Percentiles rank a stretch among this genome's conserved stretches.
Evolutionary conservation across 2,113 vertebrate genomes (phyloP).

Genomic region (Redunca redunca): DNA sequence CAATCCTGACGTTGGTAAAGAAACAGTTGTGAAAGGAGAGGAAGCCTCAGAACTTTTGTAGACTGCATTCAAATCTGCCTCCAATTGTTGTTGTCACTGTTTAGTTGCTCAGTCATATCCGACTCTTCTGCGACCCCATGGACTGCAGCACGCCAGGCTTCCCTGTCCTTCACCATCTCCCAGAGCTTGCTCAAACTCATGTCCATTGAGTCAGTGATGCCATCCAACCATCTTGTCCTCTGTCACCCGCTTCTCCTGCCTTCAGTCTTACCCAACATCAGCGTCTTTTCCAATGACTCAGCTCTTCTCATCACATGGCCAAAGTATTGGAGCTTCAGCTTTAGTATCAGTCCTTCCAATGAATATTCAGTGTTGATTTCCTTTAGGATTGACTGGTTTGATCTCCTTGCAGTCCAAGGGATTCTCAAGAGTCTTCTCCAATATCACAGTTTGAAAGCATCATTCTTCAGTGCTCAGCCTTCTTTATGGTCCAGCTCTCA

Average conservation of each 20-base stretch:
- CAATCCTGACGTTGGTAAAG: not conserved
- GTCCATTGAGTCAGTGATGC: not conserved
- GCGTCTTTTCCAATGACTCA: not conserved
- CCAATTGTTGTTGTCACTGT: not conserved
- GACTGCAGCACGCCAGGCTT: not conserved
- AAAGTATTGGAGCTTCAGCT: not conserved
- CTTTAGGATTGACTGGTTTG: not conserved
- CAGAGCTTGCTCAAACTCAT: not conserved
- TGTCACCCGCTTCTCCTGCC: not conserved
- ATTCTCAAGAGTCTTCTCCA: not conserved
- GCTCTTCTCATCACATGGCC: not conserved
- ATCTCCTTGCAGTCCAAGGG: not conserved
- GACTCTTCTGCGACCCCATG: not conserved
- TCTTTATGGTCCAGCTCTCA: not conserved
- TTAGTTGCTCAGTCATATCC: not conserved
- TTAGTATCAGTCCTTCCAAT: not conserved
- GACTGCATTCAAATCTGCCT: fast-evolving
- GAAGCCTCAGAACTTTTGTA: not conserved
- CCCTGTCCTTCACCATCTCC: not conserved
- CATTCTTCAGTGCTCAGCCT: not conserved
- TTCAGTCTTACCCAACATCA: not conserved
- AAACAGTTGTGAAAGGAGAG: not conserved
- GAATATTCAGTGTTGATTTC: not conserved
- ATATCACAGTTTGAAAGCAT: not conserved
- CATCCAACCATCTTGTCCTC: not conserved